These are phyloP conservation scores for Chaenogobius annularis DNA, from an alignment of 2,113 vertebrate species.

Conservation along the genomic window DNA sequence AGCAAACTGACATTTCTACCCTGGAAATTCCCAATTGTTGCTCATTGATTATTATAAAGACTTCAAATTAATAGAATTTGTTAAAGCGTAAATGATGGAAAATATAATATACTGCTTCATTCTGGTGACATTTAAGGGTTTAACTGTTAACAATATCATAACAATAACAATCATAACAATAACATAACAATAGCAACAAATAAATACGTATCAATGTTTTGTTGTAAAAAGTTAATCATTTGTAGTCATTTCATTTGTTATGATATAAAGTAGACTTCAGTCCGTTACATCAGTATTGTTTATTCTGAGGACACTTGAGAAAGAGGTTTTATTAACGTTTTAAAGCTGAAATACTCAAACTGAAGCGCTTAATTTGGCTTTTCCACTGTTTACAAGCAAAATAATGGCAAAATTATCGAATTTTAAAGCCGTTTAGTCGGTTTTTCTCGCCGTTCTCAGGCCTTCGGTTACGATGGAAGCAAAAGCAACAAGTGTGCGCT, in stretches of 20 bases:
- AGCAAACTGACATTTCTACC: too few relatives aligned
- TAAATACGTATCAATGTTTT: neutral
- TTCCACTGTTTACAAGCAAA: neutral
- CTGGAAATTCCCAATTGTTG: too few relatives aligned
- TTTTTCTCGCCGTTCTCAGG: neutral
- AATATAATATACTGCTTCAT: too few relatives aligned
- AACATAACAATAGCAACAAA: neutral
- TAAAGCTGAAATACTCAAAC: neutral
- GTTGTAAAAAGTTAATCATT: neutral
- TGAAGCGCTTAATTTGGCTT: neutral
- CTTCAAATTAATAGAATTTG: too few relatives aligned
- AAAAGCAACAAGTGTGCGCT: conserved; percentile 63
- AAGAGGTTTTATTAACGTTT: neutral
- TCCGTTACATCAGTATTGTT: neutral
- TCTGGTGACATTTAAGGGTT: too few relatives aligned
- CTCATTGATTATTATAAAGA: too few relatives aligned
- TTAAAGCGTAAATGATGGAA: too few relatives aligned
- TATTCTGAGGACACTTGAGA: conserved; percentile 1
- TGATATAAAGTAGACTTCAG: too few relatives aligned
- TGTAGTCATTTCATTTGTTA: too few relatives aligned
- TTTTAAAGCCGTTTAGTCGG: neutral
- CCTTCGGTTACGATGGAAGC: neutral
- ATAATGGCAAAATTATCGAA: neutral
- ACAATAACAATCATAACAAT: too few relatives aligned
- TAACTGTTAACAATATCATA: too few relatives aligned